phyloP scores from a whole-genome alignment of 37 sponge, comb jelly and placozoan species.

The Beroe ovata region DNA sequence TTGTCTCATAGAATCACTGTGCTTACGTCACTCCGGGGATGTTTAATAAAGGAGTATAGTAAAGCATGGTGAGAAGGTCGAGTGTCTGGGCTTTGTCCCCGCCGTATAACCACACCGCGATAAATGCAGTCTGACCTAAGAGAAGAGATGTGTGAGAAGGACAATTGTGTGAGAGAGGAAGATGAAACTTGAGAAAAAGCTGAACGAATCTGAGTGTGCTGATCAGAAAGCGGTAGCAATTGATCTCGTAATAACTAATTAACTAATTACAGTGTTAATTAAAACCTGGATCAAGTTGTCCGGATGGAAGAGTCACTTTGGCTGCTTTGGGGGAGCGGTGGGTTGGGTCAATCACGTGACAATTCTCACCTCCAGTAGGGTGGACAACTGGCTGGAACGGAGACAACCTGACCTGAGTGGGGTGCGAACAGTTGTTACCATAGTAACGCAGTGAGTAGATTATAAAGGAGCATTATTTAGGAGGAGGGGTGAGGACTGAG shows the following conservation, averaged over 20 bases:
- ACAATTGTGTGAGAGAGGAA: no score
- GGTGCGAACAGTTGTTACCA: no score
- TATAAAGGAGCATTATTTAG: no score
- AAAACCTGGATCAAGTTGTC: constrained; percentile 30
- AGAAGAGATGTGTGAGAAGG: no score
- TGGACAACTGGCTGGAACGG: constrained; percentile 58
- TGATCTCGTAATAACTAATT: no score
- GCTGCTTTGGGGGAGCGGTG: neutral
- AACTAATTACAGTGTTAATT: no score
- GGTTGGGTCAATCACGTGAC: constrained; percentile 65
- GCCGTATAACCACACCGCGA: constrained; percentile 55
- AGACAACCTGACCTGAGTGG: neutral
- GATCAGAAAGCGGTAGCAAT: no score
- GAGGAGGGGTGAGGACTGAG: no score
- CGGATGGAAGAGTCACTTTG: neutral
- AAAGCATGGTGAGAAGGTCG: constrained; percentile 39
- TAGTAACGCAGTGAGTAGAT: no score
- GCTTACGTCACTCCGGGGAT: constrained; percentile 40
- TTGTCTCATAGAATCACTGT: no score
- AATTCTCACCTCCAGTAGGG: constrained; percentile 13
- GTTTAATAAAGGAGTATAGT: neutral
- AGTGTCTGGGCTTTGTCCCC: constrained; percentile 20
- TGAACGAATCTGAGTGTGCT: no score
- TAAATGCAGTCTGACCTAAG: constrained; percentile 55
- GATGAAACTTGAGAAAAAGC: no score